These are phyloP conservation scores for Prionace glauca DNA, from an alignment of 2,797 vertebrate species.

Conservation along the genomic window DNA sequence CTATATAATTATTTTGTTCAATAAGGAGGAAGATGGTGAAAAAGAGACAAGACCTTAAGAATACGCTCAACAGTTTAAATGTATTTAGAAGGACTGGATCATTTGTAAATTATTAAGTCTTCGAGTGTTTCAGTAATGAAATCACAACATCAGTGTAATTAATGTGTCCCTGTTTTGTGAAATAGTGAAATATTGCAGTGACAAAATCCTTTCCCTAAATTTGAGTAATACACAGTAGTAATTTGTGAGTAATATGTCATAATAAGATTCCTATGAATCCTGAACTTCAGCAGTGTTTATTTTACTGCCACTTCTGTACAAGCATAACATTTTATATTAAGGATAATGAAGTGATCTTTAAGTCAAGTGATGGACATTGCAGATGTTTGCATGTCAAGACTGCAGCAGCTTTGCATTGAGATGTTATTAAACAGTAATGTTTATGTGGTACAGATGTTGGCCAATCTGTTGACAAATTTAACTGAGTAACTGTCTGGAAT, in stretches of 20 bases:
- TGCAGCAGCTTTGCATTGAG: background rate
- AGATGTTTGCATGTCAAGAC: background rate
- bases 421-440: background rate
- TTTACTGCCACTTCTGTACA: background rate
- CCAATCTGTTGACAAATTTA: slow-evolving; percentile 6
- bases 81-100: background rate
- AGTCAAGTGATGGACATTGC: background rate
- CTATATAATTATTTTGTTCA: background rate
- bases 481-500: slow-evolving; percentile 15
- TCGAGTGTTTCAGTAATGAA: background rate
- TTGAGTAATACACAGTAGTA: too few relatives aligned
- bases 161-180: background rate
- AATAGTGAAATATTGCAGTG: background rate
- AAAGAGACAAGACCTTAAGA: background rate
- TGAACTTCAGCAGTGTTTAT: background rate
- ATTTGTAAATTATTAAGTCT: background rate
- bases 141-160: background rate
- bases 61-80: background rate
- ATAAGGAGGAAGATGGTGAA: background rate
- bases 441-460: background rate
- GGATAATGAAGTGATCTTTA: background rate
- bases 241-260: background rate
- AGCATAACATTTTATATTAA: too few relatives aligned
- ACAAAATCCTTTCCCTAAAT: background rate
- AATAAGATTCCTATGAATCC: background rate